A percentile compares a stretch with the other conserved stretches of the same genome.
Conservation (phyloP, 2,888 invertebrate species). For the Eremobia ochroleuca region DNA sequence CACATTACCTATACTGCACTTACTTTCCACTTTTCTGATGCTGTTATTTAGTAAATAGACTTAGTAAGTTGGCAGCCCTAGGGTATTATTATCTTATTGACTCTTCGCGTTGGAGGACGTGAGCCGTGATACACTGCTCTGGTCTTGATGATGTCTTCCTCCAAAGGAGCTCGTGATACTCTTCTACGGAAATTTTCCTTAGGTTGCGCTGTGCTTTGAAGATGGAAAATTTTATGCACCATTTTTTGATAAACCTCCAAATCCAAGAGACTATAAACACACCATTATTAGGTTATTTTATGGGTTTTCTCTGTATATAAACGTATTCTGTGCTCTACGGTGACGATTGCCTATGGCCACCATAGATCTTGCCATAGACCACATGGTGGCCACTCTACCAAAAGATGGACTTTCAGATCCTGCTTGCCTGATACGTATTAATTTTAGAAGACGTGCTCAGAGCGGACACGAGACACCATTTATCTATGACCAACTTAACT, state of each 20-base stretch:
- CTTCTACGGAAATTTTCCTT: slow-evolving; percentile 2
- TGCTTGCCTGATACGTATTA: not conserved
- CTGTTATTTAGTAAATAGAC: not conserved
- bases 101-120: slow-evolving; percentile 29
- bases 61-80: slow-evolving; percentile 7
- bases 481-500: not conserved
- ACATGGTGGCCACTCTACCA: not conserved
- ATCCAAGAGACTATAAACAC: too few relatives aligned
- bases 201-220: too few relatives aligned
- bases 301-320: not conserved
- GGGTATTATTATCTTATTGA: slow-evolving; percentile 19
- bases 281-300: not conserved
- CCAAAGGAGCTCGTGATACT: slow-evolving; percentile 7
- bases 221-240: too few relatives aligned
- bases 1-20: not conserved
- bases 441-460: not conserved
- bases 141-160: slow-evolving; percentile 23
- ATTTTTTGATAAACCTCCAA: not conserved
- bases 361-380: not conserved
- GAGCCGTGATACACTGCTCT: slow-evolving; percentile 21
- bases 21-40: not conserved
- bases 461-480: too few relatives aligned
- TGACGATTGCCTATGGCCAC: not conserved
- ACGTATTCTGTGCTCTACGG: too few relatives aligned
- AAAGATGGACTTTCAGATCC: not conserved